phyloP scores from a whole-genome alignment of 1,140 invertebrate genomes.

The Zophobas atratus region DNA sequence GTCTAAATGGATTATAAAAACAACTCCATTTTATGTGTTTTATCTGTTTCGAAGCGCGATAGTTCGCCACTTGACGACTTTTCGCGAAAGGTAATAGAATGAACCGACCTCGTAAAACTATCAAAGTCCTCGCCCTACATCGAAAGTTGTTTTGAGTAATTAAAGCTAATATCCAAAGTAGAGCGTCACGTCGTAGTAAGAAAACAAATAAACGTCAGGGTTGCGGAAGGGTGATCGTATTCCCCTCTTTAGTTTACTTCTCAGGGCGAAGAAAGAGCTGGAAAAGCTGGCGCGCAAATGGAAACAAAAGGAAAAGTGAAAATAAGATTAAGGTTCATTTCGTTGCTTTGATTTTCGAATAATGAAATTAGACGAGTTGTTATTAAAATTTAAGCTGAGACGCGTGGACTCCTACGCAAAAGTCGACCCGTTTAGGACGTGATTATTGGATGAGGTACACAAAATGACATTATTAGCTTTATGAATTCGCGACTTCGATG shows the following conservation, averaged over 20 bases:
- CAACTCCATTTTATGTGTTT: neutral
- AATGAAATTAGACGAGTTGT: constrained; percentile 28
- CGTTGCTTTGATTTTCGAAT: constrained; percentile 39
- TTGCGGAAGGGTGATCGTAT: constrained; percentile 39
- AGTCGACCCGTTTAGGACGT: too few relatives aligned
- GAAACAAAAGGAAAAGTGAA: constrained; percentile 42
- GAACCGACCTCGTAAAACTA: neutral
- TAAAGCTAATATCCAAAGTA: constrained; percentile 61
- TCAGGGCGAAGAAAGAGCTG: constrained; percentile 11
- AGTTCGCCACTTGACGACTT: too few relatives aligned
- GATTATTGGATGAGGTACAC: too few relatives aligned
- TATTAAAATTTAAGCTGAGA: constrained; percentile 30
- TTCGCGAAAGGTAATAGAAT: too few relatives aligned
- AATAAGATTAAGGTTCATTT: constrained; percentile 42
- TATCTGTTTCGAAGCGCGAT: neutral
- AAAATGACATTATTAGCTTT: too few relatives aligned
- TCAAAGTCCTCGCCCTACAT: neutral
- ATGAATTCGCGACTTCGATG: too few relatives aligned
- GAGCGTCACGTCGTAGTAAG: constrained; percentile 56
- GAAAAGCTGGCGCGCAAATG: constrained; percentile 36
- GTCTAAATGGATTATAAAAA: too few relatives aligned
- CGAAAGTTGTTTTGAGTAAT: constrained; percentile 48
- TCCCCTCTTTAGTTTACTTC: constrained; percentile 41
- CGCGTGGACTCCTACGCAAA: neutral
- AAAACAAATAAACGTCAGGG: constrained; percentile 56